These are phyloP conservation scores for Colinus virginianus DNA, from an alignment of 2,113 vertebrate species.

Conservation along the genomic window DNA sequence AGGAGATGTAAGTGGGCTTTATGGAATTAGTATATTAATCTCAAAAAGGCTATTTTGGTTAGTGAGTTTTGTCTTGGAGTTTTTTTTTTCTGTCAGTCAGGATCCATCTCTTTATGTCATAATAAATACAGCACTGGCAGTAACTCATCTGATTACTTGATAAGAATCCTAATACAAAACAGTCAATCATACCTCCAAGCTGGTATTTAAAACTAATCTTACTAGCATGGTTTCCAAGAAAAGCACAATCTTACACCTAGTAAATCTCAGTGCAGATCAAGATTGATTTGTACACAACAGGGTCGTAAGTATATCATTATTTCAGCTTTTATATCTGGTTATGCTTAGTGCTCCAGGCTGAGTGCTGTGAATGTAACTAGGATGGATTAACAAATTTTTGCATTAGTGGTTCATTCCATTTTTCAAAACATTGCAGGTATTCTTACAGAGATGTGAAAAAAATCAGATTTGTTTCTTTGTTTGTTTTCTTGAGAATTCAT, in stretches of 20 bases:
- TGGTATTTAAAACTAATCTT: background rate
- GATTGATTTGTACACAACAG: background rate
- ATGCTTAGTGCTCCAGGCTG: background rate
- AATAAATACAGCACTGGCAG: background rate
- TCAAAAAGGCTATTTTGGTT: slow-evolving; percentile 30
- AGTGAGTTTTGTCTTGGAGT: background rate
- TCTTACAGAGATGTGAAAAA: background rate
- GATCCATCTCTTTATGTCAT: slow-evolving; percentile 8
- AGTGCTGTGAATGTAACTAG: background rate
- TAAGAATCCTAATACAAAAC: slow-evolving; percentile 11
- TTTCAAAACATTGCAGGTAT: background rate
- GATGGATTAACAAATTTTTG: background rate
- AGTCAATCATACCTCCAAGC: background rate
- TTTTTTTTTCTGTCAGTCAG: background rate
- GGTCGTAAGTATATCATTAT: background rate
- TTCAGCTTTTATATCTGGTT: background rate
- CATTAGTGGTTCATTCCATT: background rate
- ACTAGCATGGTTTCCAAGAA: slow-evolving; percentile 3
- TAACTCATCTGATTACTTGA: background rate
- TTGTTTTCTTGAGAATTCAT: background rate
- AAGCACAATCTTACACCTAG: background rate
- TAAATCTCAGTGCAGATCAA: background rate
- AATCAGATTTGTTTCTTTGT: background rate
- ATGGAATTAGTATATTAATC: slow-evolving; percentile 35
- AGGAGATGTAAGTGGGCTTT: slow-evolving; percentile 15